Evolutionary conservation across 2,113 vertebrate genomes (phyloP).

Genomic region (Semicossyphus pulcher): DNA sequence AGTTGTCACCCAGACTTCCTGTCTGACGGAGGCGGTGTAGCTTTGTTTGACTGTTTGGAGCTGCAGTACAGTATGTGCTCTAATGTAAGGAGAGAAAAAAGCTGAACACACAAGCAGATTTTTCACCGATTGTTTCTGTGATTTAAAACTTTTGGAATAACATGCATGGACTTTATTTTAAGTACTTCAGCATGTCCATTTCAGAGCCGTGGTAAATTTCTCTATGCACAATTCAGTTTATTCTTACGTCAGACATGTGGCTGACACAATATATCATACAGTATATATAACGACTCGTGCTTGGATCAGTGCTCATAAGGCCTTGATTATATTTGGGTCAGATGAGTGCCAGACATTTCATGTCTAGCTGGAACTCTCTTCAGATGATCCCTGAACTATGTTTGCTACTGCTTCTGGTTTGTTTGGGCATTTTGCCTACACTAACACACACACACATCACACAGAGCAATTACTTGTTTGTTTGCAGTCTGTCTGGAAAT

Average conservation of each 20-base stretch:
- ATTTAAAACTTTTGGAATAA: background rate
- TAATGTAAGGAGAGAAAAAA: no score
- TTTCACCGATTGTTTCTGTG: no score
- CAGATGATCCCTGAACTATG: background rate
- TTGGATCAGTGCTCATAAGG: conserved; percentile 24
- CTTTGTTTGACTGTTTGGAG: background rate
- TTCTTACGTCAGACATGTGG: background rate
- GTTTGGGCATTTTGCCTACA: background rate
- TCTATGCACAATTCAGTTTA: background rate
- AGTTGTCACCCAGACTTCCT: conserved; percentile 23
- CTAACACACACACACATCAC: conserved; percentile 1
- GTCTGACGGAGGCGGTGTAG: background rate
- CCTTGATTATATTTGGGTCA: conserved; percentile 43
- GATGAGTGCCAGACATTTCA: conserved; percentile 29
- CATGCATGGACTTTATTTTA: background rate
- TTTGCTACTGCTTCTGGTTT: background rate
- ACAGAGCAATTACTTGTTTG: conserved; percentile 4
- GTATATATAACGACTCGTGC: conserved; percentile 20
- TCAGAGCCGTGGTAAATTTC: background rate
- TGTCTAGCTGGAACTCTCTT: conserved; percentile 1
- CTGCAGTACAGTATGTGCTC: background rate
- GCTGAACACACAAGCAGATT: no score
- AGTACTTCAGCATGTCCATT: background rate
- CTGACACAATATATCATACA: background rate
- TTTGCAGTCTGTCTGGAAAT: conserved; percentile 28